phyloP scores from a whole-genome alignment of 2,113 vertebrate species.

The Rhynchomys soricoides region DNA sequence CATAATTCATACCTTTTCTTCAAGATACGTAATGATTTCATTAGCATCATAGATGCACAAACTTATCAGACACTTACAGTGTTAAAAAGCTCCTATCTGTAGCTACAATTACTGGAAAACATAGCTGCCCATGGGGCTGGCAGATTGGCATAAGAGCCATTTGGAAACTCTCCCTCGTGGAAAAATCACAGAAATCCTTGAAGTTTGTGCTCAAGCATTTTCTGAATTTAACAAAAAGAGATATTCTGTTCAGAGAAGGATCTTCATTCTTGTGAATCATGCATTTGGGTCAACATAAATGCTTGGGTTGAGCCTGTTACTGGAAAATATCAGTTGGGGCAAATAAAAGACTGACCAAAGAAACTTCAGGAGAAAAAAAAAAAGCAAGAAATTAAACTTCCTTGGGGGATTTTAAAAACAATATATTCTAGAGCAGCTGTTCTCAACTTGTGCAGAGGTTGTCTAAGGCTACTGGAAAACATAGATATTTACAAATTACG shows the following conservation, averaged over 20 bases:
- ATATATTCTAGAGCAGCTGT: neutral
- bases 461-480: neutral
- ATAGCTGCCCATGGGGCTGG: neutral
- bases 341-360: neutral
- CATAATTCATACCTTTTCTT: neutral
- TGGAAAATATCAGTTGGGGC: neutral
- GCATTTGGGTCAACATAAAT: neutral
- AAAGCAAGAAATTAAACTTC: neutral
- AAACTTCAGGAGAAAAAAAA: neutral
- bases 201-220: neutral
- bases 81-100: neutral
- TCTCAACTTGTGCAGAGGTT: neutral
- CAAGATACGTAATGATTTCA: neutral
- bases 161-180: neutral
- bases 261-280: neutral
- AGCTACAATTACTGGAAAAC: constrained; percentile 10
- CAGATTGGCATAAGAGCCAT: neutral
- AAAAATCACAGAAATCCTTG: neutral
- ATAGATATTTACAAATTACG: neutral
- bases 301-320: neutral
- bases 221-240: neutral
- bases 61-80: neutral
- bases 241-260: neutral
- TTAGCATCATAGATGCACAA: neutral
- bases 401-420: neutral